Conservation (phyloP, 1,140 invertebrate genomes). For the Coboldia fuscipes region DNA sequence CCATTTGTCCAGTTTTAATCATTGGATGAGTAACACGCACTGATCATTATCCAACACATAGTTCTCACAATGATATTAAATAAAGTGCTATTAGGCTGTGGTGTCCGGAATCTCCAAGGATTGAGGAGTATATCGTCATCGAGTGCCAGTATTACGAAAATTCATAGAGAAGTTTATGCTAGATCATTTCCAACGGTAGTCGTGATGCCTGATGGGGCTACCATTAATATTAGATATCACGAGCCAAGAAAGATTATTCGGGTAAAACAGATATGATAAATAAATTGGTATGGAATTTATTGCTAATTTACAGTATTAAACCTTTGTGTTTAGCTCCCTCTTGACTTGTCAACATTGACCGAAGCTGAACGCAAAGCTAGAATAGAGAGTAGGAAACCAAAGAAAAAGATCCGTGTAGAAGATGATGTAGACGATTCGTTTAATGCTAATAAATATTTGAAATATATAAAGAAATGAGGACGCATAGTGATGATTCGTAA, state of each 20-base stretch:
- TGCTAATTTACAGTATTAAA: background rate
- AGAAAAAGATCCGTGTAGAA: slow-evolving; percentile 44
- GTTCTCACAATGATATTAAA: no score
- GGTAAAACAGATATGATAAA: slow-evolving; percentile 23
- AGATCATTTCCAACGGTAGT: slow-evolving; percentile 52
- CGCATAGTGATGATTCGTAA: no score
- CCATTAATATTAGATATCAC: slow-evolving; percentile 54
- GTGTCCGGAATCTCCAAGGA: background rate
- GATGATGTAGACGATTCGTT: slow-evolving; percentile 60
- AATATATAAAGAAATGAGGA: slow-evolving; percentile 41
- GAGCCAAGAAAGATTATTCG: slow-evolving; percentile 69
- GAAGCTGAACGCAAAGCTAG: slow-evolving; percentile 42
- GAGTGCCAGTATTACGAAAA: slow-evolving; percentile 40
- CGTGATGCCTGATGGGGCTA: slow-evolving; percentile 64
- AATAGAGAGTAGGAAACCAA: slow-evolving; percentile 46
- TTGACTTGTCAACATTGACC: slow-evolving; percentile 44
- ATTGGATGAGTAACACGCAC: no score
- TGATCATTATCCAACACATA: no score
- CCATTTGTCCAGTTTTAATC: no score
- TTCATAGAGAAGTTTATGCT: slow-evolving; percentile 43
- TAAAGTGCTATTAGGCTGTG: no score
- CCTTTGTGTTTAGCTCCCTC: slow-evolving; percentile 38
- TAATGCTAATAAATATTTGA: slow-evolving; percentile 54
- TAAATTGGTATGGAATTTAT: slow-evolving; percentile 1
- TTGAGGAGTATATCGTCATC: slow-evolving; percentile 13